Evolutionary conservation across 1,140 invertebrate genomes (phyloP).

Genomic region (Delia radicum): DNA sequence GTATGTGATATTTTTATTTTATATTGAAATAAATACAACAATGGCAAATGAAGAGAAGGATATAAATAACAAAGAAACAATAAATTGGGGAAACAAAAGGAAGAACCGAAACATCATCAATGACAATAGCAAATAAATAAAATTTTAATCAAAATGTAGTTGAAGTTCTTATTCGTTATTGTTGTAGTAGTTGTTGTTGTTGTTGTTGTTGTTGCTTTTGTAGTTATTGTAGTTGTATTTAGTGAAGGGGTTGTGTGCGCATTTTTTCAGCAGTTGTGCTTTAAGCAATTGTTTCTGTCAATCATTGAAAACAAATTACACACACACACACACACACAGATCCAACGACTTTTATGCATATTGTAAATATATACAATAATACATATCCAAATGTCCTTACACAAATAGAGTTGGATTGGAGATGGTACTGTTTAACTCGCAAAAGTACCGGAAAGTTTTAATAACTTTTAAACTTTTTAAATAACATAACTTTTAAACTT

Average conservation of each 20-base stretch:
- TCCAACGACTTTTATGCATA: background rate
- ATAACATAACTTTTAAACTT: too few relatives aligned
- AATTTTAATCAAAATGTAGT: constrained; percentile 22
- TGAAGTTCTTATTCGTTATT: background rate
- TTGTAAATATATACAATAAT: too few relatives aligned
- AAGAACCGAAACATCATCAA: background rate
- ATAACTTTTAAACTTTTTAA: too few relatives aligned
- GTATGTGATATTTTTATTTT: background rate
- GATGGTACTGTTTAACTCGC: too few relatives aligned
- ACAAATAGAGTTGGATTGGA: too few relatives aligned
- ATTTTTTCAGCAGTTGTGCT: constrained; percentile 18
- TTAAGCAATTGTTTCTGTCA: constrained; percentile 21
- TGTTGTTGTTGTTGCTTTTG: background rate
- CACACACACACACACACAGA: background rate
- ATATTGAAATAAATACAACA: background rate
- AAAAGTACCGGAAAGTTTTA: too few relatives aligned
- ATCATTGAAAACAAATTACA: constrained; percentile 2
- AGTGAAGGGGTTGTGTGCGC: constrained; percentile 19
- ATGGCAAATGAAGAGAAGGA: background rate
- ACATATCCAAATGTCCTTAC: too few relatives aligned
- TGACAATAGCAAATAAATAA: constrained; percentile 15
- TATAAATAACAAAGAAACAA: background rate
- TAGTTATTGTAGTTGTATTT: constrained; percentile 9
- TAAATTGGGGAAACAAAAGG: background rate
- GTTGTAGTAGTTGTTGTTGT: background rate